Base-by-base conservation (phyloP, 2,113 vertebrate species). In the Phyllopteryx taeniolatus region DNA sequence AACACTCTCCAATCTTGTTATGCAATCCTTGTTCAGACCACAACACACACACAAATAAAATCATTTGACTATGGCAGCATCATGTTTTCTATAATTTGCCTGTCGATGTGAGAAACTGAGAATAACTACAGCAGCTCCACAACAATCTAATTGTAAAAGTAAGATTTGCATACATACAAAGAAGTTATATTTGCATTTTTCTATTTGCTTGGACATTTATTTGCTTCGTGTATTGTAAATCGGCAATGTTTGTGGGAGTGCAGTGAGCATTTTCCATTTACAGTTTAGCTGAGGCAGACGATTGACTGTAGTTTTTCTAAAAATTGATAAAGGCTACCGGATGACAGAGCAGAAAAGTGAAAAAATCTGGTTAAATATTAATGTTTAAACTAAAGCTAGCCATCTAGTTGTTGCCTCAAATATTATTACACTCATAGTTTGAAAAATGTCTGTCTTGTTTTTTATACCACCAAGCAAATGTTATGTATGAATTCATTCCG, bases 1-100 rank as follows among this genome's bases (percentile, higher is more conserved):
- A 79, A 79, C 35, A 64, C 60, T 17, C 67, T 71, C 39, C 62
- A 77, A 73, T 82, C 75, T 65, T 73, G 60, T 85, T 79, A 79
- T 70, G 67, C 69, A 85, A 74, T 73, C 81, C 22, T 78, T 81
- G 73, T 72, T 42, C 57, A 75, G 69, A 71, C 61, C 72, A 71
- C n/a, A 56, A 56, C 19, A n/a, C 54, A 22, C 54, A 10, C n/a
- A 22, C 54, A 56, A 39, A 39, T 39, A 39, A 6, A 39, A 39
- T 39, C 35, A 3, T 46, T 46, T 13, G 44, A 46, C 12, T 46
- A 13, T 39, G 6, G 4, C 35, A 39, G 4, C 35, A 3, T 39
- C 4, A 13, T 13, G 44, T 46, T 44, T 44, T 44, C 44, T 46
- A 46, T 13, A 11, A 13, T 2, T 11, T 46, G 1, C 44, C 44